phyloP scores from a whole-genome alignment of 2,888 invertebrate species.

The Diarsia rubi region DNA sequence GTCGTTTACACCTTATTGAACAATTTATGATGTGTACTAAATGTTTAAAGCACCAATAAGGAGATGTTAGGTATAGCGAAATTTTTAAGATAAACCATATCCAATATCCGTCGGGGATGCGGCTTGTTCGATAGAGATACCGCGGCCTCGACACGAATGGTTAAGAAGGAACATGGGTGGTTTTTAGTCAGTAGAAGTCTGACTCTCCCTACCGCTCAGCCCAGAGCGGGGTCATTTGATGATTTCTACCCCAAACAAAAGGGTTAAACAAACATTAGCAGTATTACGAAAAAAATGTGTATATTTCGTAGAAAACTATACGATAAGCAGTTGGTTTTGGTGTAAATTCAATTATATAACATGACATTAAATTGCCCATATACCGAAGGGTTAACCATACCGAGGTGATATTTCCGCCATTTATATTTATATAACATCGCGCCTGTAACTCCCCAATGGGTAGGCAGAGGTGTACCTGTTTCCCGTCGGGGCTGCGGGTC shows the following conservation, averaged over 20 bases:
- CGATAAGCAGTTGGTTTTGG: not conserved
- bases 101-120: not conserved
- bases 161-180: too few species aligned
- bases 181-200: too few species aligned
- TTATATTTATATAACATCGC: too few species aligned
- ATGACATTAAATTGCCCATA: not conserved
- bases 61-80: slow-evolving; percentile 13
- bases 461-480: not conserved
- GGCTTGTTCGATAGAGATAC: too few species aligned
- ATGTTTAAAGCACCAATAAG: slow-evolving; percentile 42
- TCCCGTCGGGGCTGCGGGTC: too few species aligned
- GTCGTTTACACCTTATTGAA: slow-evolving; percentile 57
- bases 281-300: not conserved
- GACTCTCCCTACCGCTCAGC: too few species aligned
- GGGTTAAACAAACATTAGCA: not conserved
- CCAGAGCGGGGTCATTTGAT: too few species aligned
- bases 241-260: too few species aligned
- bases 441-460: not conserved
- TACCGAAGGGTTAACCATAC: not conserved
- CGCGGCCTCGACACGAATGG: too few species aligned
- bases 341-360: not conserved
- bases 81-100: slow-evolving; percentile 39
- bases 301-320: not conserved
- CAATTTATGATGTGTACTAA: slow-evolving; percentile 50
- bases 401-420: not conserved